These are phyloP conservation scores for Tetramorium parvispinum DNA, from an alignment of 1,140 invertebrate species.

Conservation along the genomic window DNA sequence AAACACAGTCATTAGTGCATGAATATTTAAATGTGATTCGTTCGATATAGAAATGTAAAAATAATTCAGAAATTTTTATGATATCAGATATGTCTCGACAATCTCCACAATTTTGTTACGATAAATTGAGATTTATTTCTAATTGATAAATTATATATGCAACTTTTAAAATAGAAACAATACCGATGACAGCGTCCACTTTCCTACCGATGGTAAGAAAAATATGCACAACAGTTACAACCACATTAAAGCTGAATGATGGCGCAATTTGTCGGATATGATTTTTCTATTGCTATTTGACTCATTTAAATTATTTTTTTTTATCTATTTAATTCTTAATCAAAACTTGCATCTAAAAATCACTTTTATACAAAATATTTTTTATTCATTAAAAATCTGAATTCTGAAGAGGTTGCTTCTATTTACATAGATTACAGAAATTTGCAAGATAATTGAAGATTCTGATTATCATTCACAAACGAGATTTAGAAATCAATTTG, in stretches of 20 bases:
- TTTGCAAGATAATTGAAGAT: background rate
- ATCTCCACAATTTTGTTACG: background rate
- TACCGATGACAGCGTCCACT: background rate
- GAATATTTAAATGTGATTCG: background rate
- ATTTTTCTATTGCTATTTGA: conserved; percentile 7
- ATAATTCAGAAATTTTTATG: background rate
- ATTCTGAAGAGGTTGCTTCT: background rate
- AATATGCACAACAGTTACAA: background rate
- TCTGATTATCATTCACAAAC: background rate
- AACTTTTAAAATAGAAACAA: background rate
- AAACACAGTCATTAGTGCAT: background rate
- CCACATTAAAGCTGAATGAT: background rate
- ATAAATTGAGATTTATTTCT: background rate
- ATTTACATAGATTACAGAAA: background rate
- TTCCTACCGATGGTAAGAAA: conserved; percentile 31
- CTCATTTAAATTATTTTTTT: background rate
- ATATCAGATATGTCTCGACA: background rate
- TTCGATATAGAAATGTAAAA: background rate
- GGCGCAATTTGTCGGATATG: conserved; percentile 22
- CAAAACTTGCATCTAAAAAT: background rate
- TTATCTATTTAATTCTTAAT: background rate
- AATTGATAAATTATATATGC: background rate
- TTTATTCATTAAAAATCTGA: background rate
- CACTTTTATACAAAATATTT: background rate
- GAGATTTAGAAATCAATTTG: background rate